Conservation (phyloP, 1,140 invertebrate genomes). For the Mizuhopecten yessoensis region DNA sequence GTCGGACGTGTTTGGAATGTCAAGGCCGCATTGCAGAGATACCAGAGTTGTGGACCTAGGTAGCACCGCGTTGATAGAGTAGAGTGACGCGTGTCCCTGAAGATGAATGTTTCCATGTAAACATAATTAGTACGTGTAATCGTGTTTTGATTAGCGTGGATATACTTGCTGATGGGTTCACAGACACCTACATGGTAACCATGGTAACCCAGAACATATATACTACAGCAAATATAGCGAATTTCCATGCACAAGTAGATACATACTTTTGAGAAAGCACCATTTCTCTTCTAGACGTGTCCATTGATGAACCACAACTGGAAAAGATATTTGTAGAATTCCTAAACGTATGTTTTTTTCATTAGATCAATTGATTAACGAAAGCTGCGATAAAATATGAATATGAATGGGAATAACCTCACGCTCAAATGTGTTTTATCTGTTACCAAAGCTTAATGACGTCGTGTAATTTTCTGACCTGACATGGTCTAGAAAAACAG, state of each 20-base stretch:
- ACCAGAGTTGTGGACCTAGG: not conserved
- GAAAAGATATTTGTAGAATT: not conserved
- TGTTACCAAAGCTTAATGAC: too few species aligned
- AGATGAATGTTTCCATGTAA: not conserved
- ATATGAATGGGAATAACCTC: too few species aligned
- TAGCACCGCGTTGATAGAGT: too few species aligned
- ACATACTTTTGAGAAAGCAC: not conserved
- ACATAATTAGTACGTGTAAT: not conserved
- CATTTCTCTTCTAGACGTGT: not conserved
- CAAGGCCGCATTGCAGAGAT: not conserved
- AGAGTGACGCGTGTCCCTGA: not conserved
- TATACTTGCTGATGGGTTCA: conserved; percentile 10
- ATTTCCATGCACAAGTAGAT: not conserved
- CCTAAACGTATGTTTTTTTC: too few species aligned
- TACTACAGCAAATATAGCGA: not conserved
- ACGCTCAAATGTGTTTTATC: too few species aligned
- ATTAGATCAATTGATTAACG: too few species aligned
- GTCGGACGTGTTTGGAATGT: not conserved
- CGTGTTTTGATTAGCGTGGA: conserved; percentile 22
- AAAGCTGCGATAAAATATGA: too few species aligned
- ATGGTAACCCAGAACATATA: not conserved
- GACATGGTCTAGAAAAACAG: too few species aligned
- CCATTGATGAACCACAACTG: not conserved
- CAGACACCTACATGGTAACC: not conserved
- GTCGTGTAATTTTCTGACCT: too few species aligned